Evolutionary conservation across 2,797 vertebrate species (phyloP).

Genomic region (Falco columbarius): DNA sequence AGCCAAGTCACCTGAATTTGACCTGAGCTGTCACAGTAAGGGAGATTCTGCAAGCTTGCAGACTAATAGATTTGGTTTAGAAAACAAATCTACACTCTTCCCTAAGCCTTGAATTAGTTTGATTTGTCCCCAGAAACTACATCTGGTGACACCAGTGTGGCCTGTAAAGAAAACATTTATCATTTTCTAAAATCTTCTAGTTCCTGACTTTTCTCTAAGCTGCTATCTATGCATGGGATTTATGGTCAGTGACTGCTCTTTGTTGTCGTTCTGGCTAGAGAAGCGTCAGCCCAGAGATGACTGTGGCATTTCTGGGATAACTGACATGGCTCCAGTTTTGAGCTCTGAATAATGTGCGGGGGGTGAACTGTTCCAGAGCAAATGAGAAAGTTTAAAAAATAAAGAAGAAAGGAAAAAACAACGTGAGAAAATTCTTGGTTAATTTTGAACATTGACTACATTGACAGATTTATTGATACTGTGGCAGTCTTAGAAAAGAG

Average conservation of each 20-base stretch:
- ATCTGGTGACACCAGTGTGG: neutral
- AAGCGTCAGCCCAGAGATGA: neutral
- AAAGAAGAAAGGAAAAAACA: accelerated
- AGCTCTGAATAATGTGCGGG: neutral
- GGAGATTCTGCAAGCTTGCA: neutral
- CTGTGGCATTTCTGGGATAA: neutral
- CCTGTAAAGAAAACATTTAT: neutral
- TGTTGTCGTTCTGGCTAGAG: neutral
- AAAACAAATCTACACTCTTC: neutral
- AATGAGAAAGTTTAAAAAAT: neutral
- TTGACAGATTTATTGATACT: neutral
- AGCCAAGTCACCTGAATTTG: constrained; percentile 5
- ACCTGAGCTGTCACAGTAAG: neutral
- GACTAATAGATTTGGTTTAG: neutral
- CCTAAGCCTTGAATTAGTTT: neutral
- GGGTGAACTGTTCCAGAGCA: neutral
- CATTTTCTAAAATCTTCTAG: neutral
- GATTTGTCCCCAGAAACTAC: neutral
- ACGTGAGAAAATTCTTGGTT: neutral
- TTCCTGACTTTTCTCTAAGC: neutral
- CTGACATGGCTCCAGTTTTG: neutral
- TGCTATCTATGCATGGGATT: neutral
- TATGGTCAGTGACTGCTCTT: neutral
- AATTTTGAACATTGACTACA: neutral
- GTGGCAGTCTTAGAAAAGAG: neutral